Base-by-base conservation (phyloP, 2,113 vertebrate species). In the Varanus salvator region DNA sequence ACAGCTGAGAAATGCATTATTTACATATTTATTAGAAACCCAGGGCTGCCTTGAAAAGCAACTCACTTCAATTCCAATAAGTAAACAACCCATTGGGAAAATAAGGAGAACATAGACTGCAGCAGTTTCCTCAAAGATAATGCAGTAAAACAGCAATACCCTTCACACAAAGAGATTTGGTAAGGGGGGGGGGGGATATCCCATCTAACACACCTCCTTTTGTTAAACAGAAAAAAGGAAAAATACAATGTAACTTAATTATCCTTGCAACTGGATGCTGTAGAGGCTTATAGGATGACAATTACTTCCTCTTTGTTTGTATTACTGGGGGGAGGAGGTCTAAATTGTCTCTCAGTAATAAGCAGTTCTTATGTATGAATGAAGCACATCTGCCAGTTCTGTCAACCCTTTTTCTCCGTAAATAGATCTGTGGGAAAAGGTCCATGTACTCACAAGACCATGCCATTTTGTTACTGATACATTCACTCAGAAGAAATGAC, bases 21-120 rank as follows among this genome's bases (percentile, higher is more conserved):
- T 98, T 98, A 97, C 97, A 98, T 98, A 97, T 97, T 97, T 97
- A 98, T 98, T 98, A 98, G 96, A 97, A 98, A 97, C 93, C 91
- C 94, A 92, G 96, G 88, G 87, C 95, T 96, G 96, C 94, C 96
- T 92, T 91, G 93, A 96, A 96, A 94, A 95, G 94, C 93, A 86
- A 90, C 87, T 93, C 92, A 93, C 96, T 97, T 94, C 96, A 98
- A 97, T 98, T 98, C 97, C 93, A 95, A 93, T 97, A 97, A 98
- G 97, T 97, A 98, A 98, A 98, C 96, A 97, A 96, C 96, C 97
- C 95, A 93, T 91, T 92, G 94, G 97, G 97, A 97, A 97, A 96
- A 95, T 94, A 96, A 96, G 95, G 74, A 92, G 96, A 97, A 96
- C 94, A 90, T 96, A 94, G 92, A 94, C 96, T 94, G 93, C 92